Evolutionary conservation across 1,140 invertebrate species (phyloP).

Genomic region (Drosophila chauvacae): DNA sequence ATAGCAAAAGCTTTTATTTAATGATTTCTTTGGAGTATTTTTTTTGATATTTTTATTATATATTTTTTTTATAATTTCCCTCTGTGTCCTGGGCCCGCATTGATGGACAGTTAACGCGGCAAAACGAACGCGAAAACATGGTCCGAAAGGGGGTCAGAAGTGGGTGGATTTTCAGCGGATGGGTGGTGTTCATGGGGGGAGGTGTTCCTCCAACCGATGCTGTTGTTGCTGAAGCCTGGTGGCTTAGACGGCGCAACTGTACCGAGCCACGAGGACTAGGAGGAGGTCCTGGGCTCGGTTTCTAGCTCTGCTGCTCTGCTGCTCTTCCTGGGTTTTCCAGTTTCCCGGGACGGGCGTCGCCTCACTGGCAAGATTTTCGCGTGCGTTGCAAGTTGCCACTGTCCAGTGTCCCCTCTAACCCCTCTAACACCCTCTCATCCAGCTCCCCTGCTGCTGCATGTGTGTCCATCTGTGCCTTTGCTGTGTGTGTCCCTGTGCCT

Average conservation of each 20-base stretch:
- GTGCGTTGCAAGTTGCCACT: constrained; percentile 75
- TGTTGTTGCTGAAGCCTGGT: constrained; percentile 42
- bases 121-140: constrained; percentile 80
- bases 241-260: constrained; percentile 82
- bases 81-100: constrained; percentile 61
- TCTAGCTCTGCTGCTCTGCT: not conserved
- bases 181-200: not conserved
- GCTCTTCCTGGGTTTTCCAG: constrained; percentile 22
- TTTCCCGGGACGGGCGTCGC: constrained; percentile 30
- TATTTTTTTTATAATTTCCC: not conserved
- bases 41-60: not conserved
- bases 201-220: constrained; percentile 14
- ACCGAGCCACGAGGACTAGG: constrained; percentile 38
- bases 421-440: not conserved
- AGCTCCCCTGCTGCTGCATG: constrained; percentile 25
- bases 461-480: constrained; percentile 48
- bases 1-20: too few species aligned
- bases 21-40: not conserved
- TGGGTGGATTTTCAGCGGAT: constrained; percentile 6
- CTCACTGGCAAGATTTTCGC: constrained; percentile 76
- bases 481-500: constrained; percentile 24
- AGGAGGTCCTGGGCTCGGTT: constrained; percentile 27
- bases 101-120: constrained; percentile 83
- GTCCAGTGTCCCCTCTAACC: constrained; percentile 11
- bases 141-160: constrained; percentile 17